Evolutionary conservation across 1,140 invertebrate genomes (phyloP).

Genomic region (Ephestia elutella): DNA sequence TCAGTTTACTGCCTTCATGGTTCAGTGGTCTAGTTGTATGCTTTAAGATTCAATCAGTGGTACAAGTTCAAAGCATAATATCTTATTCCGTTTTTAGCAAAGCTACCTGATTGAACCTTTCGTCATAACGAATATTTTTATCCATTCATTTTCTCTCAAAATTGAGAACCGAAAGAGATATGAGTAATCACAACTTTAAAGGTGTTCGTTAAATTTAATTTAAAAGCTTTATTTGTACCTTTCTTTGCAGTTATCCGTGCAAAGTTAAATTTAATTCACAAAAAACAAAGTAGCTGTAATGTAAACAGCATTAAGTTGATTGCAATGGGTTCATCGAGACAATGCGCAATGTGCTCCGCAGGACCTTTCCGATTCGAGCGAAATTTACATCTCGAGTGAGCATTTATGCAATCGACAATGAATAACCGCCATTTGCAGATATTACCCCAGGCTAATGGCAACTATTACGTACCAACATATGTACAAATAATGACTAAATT

Average conservation of each 20-base stretch:
- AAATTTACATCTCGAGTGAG: conserved; percentile 2
- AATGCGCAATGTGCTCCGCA: neutral
- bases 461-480: conserved; percentile 1
- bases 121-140: no score
- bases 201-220: no score
- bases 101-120: no score
- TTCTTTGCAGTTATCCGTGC: neutral
- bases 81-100: no score
- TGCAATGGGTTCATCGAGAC: conserved; percentile 1
- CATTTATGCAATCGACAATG: conserved; percentile 3
- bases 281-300: neutral
- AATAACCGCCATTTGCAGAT: neutral
- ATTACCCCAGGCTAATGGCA: neutral
- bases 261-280: neutral
- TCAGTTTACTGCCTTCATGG: no score
- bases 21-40: no score
- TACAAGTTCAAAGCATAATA: no score
- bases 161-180: no score
- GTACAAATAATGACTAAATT: conserved; percentile 6
- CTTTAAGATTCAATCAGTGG: no score
- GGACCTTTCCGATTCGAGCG: neutral
- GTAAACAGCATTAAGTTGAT: conserved; percentile 4
- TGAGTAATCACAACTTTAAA: no score
- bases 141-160: no score
- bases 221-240: no score